Conservation (phyloP, 64 coral and sea anemone genomes). For the Anthopleura sola region DNA sequence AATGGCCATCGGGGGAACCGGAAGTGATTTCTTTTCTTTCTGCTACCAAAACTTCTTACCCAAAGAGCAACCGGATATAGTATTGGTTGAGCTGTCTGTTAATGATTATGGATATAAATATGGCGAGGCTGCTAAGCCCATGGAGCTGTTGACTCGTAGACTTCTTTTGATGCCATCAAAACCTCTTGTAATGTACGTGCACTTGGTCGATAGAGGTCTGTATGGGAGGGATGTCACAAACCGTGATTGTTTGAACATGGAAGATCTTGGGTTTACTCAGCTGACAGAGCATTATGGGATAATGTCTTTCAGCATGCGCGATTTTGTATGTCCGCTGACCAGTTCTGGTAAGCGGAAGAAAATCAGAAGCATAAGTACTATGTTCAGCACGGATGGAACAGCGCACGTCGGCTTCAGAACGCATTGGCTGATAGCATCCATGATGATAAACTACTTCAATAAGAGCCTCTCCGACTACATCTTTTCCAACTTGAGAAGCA, state of each 20-base stretch:
- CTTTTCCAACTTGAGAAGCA: not conserved
- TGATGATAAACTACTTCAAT: conserved; percentile 41
- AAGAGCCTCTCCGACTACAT: not conserved
- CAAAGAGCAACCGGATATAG: conserved; percentile 20
- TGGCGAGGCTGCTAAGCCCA: not conserved
- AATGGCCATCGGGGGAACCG: conserved; percentile 17
- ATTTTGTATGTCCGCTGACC: conserved; percentile 51
- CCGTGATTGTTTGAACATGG: conserved; percentile 38
- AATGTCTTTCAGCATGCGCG: conserved; percentile 45
- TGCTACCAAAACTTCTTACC: conserved; percentile 28
- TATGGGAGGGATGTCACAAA: not conserved
- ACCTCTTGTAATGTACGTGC: conserved; percentile 18
- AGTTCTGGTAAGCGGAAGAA: not conserved
- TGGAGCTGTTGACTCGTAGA: conserved; percentile 31
- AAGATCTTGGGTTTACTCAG: conserved; percentile 45
- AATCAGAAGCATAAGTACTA: not conserved
- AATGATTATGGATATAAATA: conserved; percentile 28
- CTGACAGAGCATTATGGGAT: conserved; percentile 60
- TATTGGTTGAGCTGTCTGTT: conserved; percentile 18
- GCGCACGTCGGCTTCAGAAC: conserved; percentile 13
- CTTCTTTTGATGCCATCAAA: conserved; percentile 4
- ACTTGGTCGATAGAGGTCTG: not conserved
- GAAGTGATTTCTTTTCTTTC: conserved; percentile 16
- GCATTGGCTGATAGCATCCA: conserved; percentile 29
- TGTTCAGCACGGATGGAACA: conserved; percentile 28